A percentile compares a stretch with the other conserved stretches of the same genome.
phyloP scores from a whole-genome alignment of 2,888 invertebrate species.

The Dasysyrphus tricinctus region DNA sequence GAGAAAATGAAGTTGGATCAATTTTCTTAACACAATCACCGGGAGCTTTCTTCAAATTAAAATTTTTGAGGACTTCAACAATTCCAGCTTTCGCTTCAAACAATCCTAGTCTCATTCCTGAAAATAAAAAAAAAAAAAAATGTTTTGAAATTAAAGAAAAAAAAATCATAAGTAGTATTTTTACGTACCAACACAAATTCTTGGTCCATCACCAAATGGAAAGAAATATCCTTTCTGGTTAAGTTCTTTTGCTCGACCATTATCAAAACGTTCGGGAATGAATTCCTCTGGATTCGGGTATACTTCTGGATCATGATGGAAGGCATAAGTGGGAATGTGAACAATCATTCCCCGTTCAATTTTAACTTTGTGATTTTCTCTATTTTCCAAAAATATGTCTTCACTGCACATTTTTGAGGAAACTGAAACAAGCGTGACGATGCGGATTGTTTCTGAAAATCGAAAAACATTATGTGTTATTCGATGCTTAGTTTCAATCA shows the following conservation, averaged over 20 bases:
- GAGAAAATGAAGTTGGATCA: conserved; percentile 77
- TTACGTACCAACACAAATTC: conserved; percentile 79
- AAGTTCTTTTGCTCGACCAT: conserved; percentile 77
- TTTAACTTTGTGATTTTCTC: conserved; percentile 63
- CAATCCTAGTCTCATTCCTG: conserved; percentile 78
- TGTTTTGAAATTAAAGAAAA: neutral
- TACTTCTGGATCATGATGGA: conserved; percentile 79
- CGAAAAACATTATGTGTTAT: too few species aligned
- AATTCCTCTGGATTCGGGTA: conserved; percentile 78
- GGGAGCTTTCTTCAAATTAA: conserved; percentile 67
- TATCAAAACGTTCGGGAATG: conserved; percentile 80
- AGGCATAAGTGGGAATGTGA: conserved; percentile 81
- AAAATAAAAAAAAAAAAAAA: too few species aligned
- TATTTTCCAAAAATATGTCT: conserved; percentile 74
- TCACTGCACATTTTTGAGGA: conserved; percentile 78
- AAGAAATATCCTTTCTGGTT: conserved; percentile 78
- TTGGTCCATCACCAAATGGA: conserved; percentile 81
- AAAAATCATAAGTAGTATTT: neutral
- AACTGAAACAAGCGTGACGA: conserved; percentile 78
- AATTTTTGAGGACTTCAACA: conserved; percentile 77
- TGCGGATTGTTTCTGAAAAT: conserved; percentile 78
- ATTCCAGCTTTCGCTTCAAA: conserved; percentile 78
- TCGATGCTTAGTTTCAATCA: too few species aligned
- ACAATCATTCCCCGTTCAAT: conserved; percentile 79
- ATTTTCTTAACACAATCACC: conserved; percentile 13